A percentile compares a stretch with the other conserved stretches of the same genome.
phyloP scores from a whole-genome alignment of 2,888 invertebrate species.

The Chloroclystis v-ata region DNA sequence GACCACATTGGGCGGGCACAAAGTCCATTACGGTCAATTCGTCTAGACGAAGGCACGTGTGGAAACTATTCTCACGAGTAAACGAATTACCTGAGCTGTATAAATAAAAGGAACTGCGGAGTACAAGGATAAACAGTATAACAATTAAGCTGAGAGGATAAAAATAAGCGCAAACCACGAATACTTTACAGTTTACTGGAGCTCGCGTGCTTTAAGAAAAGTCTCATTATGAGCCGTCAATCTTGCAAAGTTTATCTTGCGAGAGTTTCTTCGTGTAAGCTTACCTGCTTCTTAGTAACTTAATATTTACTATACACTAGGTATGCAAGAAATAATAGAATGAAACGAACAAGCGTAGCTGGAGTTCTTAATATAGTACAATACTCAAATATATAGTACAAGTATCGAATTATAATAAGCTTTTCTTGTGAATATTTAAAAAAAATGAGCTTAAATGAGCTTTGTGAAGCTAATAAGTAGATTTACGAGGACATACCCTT shows the following conservation, averaged over 20 bases:
- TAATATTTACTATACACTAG: too few species aligned
- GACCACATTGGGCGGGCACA: conserved; percentile 49
- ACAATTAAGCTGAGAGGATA: conserved; percentile 52
- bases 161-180: conserved; percentile 26
- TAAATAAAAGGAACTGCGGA: conserved; percentile 60
- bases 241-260: conserved; percentile 11
- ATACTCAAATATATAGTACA: too few species aligned
- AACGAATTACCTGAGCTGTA: conserved; percentile 67
- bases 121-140: conserved; percentile 52
- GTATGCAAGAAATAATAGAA: too few species aligned
- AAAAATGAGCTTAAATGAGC: too few species aligned
- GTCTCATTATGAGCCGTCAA: conserved; percentile 19
- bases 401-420: too few species aligned
- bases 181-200: conserved; percentile 3
- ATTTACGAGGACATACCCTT: too few species aligned
- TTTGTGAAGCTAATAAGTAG: too few species aligned
- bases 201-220: conserved; percentile 6
- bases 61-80: conserved; percentile 72
- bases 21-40: conserved; percentile 72
- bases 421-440: too few species aligned
- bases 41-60: conserved; percentile 67
- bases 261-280: conserved; percentile 4
- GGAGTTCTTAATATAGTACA: too few species aligned
- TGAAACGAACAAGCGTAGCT: too few species aligned
- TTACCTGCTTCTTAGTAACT: neutral